Conservation (phyloP, 2,888 invertebrate genomes). For the Rhogogaster chlorosoma region DNA sequence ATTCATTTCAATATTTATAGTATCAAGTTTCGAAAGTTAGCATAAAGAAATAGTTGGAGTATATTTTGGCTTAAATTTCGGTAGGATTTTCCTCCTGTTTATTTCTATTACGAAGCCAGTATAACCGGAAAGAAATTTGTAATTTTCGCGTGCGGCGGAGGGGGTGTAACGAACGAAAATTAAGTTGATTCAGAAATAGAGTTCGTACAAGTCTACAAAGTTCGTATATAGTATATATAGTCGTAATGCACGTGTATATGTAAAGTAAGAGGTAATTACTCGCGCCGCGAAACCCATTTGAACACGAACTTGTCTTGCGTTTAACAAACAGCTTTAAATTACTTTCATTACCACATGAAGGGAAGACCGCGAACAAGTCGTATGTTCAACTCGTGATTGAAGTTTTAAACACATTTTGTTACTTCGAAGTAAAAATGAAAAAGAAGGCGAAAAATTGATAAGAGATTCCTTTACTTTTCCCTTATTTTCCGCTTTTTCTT, state of each 20-base stretch:
- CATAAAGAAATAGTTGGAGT: neutral
- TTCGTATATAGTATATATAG: neutral
- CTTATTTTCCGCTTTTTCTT: neutral
- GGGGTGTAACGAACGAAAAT: neutral
- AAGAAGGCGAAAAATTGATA: neutral
- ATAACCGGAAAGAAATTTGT: neutral
- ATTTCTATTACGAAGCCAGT: neutral
- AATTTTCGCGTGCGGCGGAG: neutral
- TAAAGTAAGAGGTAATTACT: constrained; percentile 5
- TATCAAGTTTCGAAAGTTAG: neutral
- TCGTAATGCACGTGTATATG: neutral
- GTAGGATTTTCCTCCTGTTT: neutral
- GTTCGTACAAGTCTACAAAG: neutral
- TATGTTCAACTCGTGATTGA: neutral
- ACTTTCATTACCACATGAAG: constrained; percentile 14
- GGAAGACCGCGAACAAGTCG: neutral
- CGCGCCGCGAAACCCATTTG: constrained; percentile 14
- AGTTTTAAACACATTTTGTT: neutral
- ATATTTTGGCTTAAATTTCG: neutral
- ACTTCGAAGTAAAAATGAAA: neutral
- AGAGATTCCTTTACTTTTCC: neutral
- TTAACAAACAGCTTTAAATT: constrained; percentile 25
- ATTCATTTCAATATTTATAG: neutral
- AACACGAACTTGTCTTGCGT: constrained; percentile 16
- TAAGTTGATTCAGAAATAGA: neutral